phyloP scores from a whole-genome alignment of 2,797 vertebrate species.

The Hippopotamyrus pictus region DNA sequence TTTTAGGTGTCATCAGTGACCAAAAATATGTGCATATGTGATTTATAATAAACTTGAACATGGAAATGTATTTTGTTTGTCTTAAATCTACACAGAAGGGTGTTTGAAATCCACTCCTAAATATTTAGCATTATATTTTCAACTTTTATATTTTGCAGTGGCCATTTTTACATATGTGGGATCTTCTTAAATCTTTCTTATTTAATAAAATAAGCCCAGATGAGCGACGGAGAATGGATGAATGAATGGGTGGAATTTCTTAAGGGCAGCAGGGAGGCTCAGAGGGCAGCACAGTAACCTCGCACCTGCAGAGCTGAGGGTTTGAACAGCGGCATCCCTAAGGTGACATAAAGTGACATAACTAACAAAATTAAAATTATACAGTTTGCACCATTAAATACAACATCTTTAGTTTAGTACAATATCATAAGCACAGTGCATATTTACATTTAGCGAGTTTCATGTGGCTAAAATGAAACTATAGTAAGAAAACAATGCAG shows the following conservation, averaged over 20 bases:
- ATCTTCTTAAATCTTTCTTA: neutral
- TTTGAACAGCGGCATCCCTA: neutral
- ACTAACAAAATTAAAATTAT: neutral
- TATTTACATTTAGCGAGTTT: neutral
- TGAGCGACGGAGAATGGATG: neutral
- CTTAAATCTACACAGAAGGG: neutral
- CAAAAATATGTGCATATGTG: neutral
- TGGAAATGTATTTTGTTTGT: neutral
- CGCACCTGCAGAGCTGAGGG: neutral
- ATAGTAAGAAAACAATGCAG: neutral
- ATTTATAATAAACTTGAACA: neutral
- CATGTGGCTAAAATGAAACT: neutral
- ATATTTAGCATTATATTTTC: neutral
- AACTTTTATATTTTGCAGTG: neutral
- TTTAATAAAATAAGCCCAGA: neutral
- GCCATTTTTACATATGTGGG: neutral
- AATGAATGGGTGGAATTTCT: neutral
- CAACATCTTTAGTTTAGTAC: no score
- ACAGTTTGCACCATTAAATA: neutral
- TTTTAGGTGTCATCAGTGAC: neutral
- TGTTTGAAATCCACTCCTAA: neutral
- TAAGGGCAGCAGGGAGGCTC: neutral
- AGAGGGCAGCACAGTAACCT: neutral
- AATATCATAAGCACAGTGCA: neutral
- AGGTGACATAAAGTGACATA: neutral